phyloP scores from a whole-genome alignment of 2,888 invertebrate genomes.

The Gandaritis pyraliata region DNA sequence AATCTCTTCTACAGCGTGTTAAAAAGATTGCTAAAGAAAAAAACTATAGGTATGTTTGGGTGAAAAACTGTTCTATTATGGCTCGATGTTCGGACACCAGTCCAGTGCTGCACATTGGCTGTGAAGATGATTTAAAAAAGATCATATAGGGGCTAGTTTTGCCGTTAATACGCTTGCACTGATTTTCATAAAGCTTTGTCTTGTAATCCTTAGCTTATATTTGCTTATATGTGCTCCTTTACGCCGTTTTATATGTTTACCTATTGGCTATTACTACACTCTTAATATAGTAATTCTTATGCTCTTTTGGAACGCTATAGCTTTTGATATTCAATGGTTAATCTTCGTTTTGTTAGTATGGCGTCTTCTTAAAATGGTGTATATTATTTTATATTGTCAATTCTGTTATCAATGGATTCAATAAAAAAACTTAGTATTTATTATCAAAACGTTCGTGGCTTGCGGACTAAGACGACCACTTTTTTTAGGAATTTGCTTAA shows the following conservation, averaged over 20 bases:
- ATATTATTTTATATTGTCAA: not conserved
- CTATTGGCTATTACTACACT: not conserved
- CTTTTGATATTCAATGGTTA: not conserved
- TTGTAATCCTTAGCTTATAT: not conserved
- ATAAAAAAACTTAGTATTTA: conserved; percentile 7
- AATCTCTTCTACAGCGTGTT: not conserved
- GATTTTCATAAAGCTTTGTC: not conserved
- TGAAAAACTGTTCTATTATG: conserved; percentile 2
- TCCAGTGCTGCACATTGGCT: not conserved
- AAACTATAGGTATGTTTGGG: conserved; percentile 4
- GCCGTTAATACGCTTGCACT: not conserved
- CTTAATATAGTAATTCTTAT: not conserved
- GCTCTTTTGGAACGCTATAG: not conserved
- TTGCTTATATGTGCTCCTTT: not conserved
- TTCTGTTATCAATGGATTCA: not conserved
- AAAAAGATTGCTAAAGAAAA: conserved; percentile 1
- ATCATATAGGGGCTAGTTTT: not conserved
- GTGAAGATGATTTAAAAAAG: conserved; percentile 7
- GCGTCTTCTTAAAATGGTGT: not conserved
- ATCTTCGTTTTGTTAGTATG: not conserved
- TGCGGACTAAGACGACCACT: not conserved
- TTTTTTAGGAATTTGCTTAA: conserved; percentile 2
- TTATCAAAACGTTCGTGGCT: conserved; percentile 8
- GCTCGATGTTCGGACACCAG: not conserved
- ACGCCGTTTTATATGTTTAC: not conserved